Evolutionary conservation across 2,797 vertebrate species (phyloP), one percentile per base, ranked within the genome.

Genomic region (Tarsius wallacei): DNA sequence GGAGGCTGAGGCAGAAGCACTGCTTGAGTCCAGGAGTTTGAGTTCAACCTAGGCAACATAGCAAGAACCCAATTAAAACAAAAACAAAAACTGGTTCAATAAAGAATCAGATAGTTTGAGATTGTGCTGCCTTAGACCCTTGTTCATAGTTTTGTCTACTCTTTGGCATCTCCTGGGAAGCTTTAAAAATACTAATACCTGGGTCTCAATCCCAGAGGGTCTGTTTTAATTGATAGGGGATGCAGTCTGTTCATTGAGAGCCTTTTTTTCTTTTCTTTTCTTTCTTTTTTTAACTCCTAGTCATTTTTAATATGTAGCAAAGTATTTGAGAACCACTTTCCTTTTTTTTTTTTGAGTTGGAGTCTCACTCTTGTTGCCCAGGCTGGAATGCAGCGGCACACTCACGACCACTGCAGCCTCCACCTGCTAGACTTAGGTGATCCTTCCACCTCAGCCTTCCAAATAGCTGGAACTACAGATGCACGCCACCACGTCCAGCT

Each of bases 241-340:
- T 92, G 8, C 24, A 85, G 57, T 26, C 63, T 82, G 33, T 28
- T 21, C 71, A 61, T 5, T 74, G 42, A 33, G 28, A 82, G 42
- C 3, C 33, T 64, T 85, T 83, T 57, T 26, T 33, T 73, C 80
- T 83, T 59, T 91, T 92, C 13, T 70, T 36, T 53, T 53, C 11
- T 53, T 53, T 53, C 24, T 47, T 87, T 85, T 66, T 90, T 94
- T 61, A 94, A 89, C 12, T 90, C 55, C 13, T 26, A 87, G 8
- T 16, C 70, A n/a, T 90, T 97, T 87, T 88, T 71, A 92, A 78
- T 59, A 77, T 16, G 13, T 73, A 90, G 17, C 24, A 51, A 89
- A 96, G 28, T 76, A 89, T 86, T 92, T 90, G 47, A 96, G 68
- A 95, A 70, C 8, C 28, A 80, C 33, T 90, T 95, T 74, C 14